phyloP scores from a whole-genome alignment of 1,140 invertebrate species.

The Manduca sexta region DNA sequence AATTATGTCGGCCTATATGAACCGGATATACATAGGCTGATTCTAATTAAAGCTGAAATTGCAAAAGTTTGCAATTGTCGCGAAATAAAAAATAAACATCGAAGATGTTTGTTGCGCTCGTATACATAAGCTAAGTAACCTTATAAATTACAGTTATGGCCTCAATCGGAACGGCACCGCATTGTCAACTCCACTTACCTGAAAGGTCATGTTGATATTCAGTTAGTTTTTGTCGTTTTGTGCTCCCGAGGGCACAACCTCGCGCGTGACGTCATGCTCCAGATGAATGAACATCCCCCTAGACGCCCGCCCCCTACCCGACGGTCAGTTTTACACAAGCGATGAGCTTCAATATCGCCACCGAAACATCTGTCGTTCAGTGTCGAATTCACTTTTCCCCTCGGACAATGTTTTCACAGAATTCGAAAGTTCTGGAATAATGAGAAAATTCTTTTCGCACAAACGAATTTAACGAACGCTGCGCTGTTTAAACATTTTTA shows the following conservation, averaged over 20 bases:
- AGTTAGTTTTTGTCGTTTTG: slow-evolving; percentile 32
- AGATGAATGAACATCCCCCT: slow-evolving; percentile 58
- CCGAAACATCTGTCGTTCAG: slow-evolving; percentile 40
- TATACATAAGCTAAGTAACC: no score
- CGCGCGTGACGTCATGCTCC: slow-evolving; percentile 48
- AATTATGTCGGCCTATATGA: no score
- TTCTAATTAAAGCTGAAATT: no score
- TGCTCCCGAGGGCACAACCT: slow-evolving; percentile 55
- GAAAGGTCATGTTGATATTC: slow-evolving; percentile 26
- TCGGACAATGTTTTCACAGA: neutral
- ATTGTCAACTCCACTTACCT: neutral
- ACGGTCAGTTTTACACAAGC: slow-evolving; percentile 42
- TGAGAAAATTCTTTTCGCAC: neutral
- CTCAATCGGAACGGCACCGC: no score
- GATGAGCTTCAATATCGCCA: slow-evolving; percentile 43
- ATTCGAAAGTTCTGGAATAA: neutral
- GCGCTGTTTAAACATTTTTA: neutral
- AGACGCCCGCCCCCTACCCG: slow-evolving; percentile 20
- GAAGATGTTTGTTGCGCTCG: no score
- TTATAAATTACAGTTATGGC: no score
- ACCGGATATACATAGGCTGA: no score
- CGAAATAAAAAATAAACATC: no score
- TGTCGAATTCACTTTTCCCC: slow-evolving; percentile 20
- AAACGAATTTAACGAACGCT: neutral
- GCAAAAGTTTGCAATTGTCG: no score